Evolutionary conservation across 2,113 vertebrate genomes (phyloP).

Genomic region (Zosterops lateralis): DNA sequence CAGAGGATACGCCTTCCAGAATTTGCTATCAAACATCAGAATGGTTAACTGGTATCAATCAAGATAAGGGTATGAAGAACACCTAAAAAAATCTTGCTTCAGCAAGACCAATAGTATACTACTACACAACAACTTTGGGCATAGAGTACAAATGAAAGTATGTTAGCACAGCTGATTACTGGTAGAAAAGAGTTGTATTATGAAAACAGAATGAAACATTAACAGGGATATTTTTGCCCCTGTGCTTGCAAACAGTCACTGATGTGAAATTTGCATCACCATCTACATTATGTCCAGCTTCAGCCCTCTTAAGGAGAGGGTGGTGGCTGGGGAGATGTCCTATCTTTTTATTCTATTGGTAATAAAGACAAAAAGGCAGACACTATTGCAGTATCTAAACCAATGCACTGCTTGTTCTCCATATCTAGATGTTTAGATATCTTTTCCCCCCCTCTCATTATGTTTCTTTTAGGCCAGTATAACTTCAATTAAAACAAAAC

Average conservation of each 20-base stretch:
- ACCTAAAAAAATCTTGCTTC: neutral
- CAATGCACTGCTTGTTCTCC: neutral
- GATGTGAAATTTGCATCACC: neutral
- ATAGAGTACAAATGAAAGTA: neutral
- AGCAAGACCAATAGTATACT: neutral
- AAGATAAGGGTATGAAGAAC: neutral
- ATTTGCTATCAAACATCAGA: neutral
- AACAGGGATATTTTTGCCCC: neutral
- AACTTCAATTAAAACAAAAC: too few species aligned
- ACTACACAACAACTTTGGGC: neutral
- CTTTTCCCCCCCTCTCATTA: fast-evolving
- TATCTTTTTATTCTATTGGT: neutral
- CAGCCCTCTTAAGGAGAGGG: neutral
- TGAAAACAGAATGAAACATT: neutral
- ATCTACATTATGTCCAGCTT: neutral
- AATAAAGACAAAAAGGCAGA: neutral
- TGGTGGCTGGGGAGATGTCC: neutral
- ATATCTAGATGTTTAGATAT: neutral
- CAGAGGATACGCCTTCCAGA: neutral
- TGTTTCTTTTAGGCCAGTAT: neutral
- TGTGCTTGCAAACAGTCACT: neutral
- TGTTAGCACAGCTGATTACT: neutral
- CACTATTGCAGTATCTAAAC: neutral
- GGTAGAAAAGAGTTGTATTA: neutral
- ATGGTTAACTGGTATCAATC: neutral